phyloP scores from a whole-genome alignment of 1,140 invertebrate genomes.

The Paraescarpia echinospica region DNA sequence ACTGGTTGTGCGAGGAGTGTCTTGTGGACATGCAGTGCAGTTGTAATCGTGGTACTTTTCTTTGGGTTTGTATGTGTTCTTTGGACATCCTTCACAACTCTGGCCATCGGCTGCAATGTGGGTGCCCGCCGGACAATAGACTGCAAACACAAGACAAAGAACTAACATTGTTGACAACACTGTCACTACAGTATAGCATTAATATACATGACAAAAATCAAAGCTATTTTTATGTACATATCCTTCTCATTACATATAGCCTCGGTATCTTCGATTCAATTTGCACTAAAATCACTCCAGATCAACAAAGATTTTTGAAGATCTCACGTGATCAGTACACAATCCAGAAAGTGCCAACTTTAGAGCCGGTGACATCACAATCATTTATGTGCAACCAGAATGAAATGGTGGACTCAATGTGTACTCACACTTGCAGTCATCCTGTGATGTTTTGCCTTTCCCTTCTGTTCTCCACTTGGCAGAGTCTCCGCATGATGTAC shows the following conservation, averaged over 20 bases:
- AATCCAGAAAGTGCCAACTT: too few relatives aligned
- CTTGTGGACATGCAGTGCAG: background rate
- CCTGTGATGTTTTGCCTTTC: background rate
- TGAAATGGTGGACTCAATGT: too few relatives aligned
- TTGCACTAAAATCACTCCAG: too few relatives aligned
- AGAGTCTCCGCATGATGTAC: background rate
- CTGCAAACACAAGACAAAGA: background rate
- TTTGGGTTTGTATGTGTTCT: background rate
- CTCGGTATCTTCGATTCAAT: background rate
- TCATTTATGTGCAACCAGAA: too few relatives aligned
- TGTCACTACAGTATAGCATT: background rate
- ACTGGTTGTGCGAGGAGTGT: background rate
- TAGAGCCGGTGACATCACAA: too few relatives aligned
- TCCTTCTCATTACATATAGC: background rate
- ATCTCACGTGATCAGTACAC: too few relatives aligned
- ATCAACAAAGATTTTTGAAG: too few relatives aligned
- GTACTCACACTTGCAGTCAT: background rate
- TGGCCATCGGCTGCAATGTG: background rate
- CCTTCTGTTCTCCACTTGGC: background rate
- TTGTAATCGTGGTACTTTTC: background rate
- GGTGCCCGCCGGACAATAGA: background rate
- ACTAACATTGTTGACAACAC: background rate
- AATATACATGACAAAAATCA: background rate
- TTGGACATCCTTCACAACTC: background rate
- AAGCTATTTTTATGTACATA: background rate